Conservation (phyloP, 2,797 vertebrate genomes). For the Salmo trutta region DNA sequence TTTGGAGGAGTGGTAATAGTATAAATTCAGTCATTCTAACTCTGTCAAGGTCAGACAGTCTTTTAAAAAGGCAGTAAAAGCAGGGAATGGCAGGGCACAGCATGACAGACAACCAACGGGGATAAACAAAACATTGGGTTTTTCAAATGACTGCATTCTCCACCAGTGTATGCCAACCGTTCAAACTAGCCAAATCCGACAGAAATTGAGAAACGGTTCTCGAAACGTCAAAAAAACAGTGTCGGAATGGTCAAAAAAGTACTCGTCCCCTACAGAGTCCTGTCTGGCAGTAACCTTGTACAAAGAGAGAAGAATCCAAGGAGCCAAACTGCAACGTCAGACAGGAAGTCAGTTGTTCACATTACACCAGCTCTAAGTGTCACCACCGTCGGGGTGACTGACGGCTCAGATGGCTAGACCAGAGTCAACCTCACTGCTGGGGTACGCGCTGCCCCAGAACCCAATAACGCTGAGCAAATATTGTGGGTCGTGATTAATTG, state of each 20-base stretch:
- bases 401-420: constrained; percentile 40
- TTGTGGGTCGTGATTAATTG: constrained; percentile 74
- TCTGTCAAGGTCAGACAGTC: not conserved
- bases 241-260: not conserved
- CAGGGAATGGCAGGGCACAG: not conserved
- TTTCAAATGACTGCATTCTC: not conserved
- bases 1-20: not conserved
- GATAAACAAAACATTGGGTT: not conserved
- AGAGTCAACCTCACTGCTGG: constrained; percentile 48
- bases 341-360: constrained; percentile 16
- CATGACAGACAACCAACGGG: not conserved
- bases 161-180: not conserved
- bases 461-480: constrained; percentile 70
- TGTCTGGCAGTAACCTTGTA: not conserved
- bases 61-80: not conserved
- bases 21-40: not conserved
- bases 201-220: not conserved
- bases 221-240: not conserved
- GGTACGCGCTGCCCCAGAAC: constrained; percentile 53
- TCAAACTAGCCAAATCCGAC: not conserved
- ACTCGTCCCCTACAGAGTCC: not conserved
- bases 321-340: not conserved
- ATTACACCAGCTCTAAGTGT: constrained; percentile 30
- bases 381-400: constrained; percentile 40
- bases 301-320: not conserved